Percentiles rank a stretch among this genome's conserved stretches.
Conservation (phyloP, 1,140 invertebrate species). For the Sarcophaga peregrina region DNA sequence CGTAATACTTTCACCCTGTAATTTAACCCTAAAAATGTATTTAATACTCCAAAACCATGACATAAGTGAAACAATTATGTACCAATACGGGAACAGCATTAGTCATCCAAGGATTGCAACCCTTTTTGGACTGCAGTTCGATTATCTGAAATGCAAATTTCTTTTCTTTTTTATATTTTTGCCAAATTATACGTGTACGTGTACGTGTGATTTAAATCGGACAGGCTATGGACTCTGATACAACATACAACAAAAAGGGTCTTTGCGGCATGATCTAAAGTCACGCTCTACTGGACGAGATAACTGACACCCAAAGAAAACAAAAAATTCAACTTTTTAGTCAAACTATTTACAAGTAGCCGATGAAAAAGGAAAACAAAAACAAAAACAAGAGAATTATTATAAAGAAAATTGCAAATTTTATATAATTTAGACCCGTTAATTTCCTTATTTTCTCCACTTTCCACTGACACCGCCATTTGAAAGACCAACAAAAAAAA, state of each 20-base stretch:
- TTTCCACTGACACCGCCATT: background rate
- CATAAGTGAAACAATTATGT: too few species aligned
- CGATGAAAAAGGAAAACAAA: background rate
- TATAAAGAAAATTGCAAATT: background rate
- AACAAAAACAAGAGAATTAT: background rate
- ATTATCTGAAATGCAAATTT: constrained; percentile 10
- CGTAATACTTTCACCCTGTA: too few species aligned
- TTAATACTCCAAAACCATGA: too few species aligned
- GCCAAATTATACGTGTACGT: background rate
- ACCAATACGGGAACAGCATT: too few species aligned
- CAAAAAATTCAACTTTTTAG: too few species aligned
- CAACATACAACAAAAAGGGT: background rate
- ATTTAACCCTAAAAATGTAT: too few species aligned
- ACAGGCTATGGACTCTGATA: background rate
- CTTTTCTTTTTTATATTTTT: too few species aligned
- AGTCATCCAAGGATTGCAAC: background rate
- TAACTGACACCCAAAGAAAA: too few species aligned
- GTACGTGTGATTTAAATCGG: background rate
- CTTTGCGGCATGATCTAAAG: background rate
- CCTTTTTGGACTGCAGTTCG: background rate
- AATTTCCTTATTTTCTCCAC: background rate
- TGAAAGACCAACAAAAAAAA: background rate
- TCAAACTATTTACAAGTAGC: background rate
- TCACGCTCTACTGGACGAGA: background rate
- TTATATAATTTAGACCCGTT: background rate